Evolutionary conservation across 2,797 vertebrate species (phyloP), one percentile per base, ranked within the genome.

Genomic region (Acridotheres tristis): DNA sequence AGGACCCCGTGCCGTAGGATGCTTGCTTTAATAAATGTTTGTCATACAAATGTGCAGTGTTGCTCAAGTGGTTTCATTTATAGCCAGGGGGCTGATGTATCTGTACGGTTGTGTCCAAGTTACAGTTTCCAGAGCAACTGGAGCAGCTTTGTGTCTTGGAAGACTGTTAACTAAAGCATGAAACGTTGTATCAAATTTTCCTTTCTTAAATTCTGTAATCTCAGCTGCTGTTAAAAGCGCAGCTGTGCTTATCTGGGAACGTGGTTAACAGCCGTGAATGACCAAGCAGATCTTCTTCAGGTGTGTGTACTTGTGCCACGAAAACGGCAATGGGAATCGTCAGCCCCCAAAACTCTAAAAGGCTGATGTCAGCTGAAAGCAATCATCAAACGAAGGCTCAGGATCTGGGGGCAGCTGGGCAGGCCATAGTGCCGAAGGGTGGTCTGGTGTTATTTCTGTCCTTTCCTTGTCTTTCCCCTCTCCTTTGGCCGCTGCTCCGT

Each of bases 111-210:
- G 93, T 95, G 94, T 93, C 93, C 87, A 93, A 94, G 90, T 93
- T 96, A 94, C 93, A 76, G 94, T 97, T 97, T 97, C 93, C 95
- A 97, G 94, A 96, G 95, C 96, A 95, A 96, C 95, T 94, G 82
- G 47, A 94, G 92, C 92, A 94, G 92, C 92, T 96, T 93, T 95
- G 90, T 80, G 65, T 91, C 88, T 90, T 89, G 65, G 47, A 94
- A 91, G 75, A 38, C 72, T 85, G 81, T 80, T 97, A 83, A 88
- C 50, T 85, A 85, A 83, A 87, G 89, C 89, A 67, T 1, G 40
- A 85, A 92, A 82, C 22, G 62, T 76, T 61, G 34, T 76, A 75
- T 92, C 82, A 55, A 53, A 59, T 93, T 88, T 94, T 93, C 78
- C 90, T 74, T 48, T 34, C 78, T 87, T 63, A 89, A 88, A 78